Percentiles rank a stretch among this genome's conserved stretches.
Conservation (phyloP, 2,113 vertebrate genomes). For the Rhynchopsitta pachyrhyncha region DNA sequence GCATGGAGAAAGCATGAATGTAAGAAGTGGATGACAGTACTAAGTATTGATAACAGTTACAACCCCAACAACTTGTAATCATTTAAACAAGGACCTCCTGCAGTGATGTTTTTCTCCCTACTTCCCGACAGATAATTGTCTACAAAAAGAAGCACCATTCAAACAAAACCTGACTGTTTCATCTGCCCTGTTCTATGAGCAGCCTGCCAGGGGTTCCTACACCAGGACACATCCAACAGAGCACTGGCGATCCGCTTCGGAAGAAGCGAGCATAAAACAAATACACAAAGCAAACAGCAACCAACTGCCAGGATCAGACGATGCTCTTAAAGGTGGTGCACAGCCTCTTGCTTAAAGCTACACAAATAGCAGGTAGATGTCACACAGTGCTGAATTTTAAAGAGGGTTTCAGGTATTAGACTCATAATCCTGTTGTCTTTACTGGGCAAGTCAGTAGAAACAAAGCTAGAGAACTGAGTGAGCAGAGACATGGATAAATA, state of each 20-base stretch:
- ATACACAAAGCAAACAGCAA: background rate
- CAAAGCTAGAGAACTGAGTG: background rate
- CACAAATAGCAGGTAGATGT: background rate
- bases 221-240: background rate
- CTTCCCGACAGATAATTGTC: background rate
- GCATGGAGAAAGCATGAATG: fast-evolving
- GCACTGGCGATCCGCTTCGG: background rate
- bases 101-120: background rate
- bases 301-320: background rate
- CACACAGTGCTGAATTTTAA: background rate
- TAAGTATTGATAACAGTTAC: background rate
- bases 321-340: background rate
- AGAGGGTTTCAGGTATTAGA: background rate
- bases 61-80: background rate
- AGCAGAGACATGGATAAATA: background rate
- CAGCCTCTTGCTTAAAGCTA: background rate
- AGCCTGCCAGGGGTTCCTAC: background rate
- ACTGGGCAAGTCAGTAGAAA: background rate
- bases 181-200: background rate
- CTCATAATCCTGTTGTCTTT: background rate
- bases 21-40: background rate
- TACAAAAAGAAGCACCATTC: background rate
- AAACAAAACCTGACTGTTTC: background rate
- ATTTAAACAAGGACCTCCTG: background rate
- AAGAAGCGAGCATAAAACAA: background rate